A percentile compares a stretch with the other conserved stretches of the same genome.
phyloP scores from a whole-genome alignment of 2,888 invertebrate genomes.

The Apotomis turbidana region DNA sequence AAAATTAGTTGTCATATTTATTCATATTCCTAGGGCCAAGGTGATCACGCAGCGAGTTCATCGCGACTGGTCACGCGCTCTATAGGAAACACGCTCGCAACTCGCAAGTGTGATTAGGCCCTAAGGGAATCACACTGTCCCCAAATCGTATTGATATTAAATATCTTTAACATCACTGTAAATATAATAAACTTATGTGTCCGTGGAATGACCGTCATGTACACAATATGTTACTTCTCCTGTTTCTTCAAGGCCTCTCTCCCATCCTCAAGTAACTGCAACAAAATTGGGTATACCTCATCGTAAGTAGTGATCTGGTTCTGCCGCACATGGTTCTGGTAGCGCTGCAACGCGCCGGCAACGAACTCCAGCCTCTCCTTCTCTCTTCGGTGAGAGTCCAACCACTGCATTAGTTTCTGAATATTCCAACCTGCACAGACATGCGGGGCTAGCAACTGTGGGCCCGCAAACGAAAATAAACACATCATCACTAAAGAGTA shows the following conservation, averaged over 20 bases:
- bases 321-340: constrained; percentile 92
- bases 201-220: too few species aligned
- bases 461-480: constrained; percentile 91
- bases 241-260: constrained; percentile 68
- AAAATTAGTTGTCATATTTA: too few species aligned
- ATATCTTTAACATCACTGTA: too few species aligned
- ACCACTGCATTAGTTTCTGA: constrained; percentile 93
- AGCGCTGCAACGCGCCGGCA: constrained; percentile 94
- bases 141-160: too few species aligned
- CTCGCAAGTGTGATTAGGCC: too few species aligned
- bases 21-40: too few species aligned
- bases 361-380: constrained; percentile 92
- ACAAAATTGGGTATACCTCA: constrained; percentile 93
- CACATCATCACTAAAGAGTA: constrained; percentile 92
- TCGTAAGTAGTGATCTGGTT: constrained; percentile 94
- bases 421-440: constrained; percentile 95
- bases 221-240: constrained; percentile 10
- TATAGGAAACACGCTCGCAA: too few species aligned
- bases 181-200: too few species aligned
- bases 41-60: too few species aligned
- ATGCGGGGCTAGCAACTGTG: constrained; percentile 94
- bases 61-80: too few species aligned
- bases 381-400: constrained; percentile 93
- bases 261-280: constrained; percentile 88
- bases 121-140: too few species aligned